Evolutionary conservation across 1,140 invertebrate species (phyloP), one percentile per base, ranked within the genome.

Genomic region (Cardiocondyla obscurior): DNA sequence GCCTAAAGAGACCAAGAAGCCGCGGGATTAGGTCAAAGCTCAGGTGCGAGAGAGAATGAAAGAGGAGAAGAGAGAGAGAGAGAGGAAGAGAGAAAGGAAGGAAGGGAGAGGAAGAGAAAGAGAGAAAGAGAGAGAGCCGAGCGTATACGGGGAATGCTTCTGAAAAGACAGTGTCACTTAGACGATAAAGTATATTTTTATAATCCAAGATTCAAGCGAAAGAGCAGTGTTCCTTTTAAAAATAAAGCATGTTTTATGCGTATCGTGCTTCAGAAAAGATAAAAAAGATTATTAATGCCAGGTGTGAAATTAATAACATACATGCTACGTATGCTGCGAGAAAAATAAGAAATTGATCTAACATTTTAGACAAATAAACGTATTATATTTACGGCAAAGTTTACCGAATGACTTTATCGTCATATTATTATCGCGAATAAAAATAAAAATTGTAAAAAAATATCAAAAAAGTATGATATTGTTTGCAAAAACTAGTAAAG

Each of bases 11-110:
- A 51, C 64, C 53, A 82, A 86, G 77, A 86, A 62, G 70, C 42
- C 28, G 62, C 30, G 22, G 84, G 85, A 85, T 86, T 85, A 86
- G 84, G 46, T 67, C 74, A 86, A 85, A 85, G 67, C 22, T 16
- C 58, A 81, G 30, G 74, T 42, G 81, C 14, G 16, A 30, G 44
- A 10, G 19, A 65, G 44, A 44, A n/a, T n/a, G n/a, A n/a, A n/a
- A n/a, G n/a, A n/a, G n/a, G n/a, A n/a, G n/a, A n/a, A n/a, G n/a
- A n/a, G n/a, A n/a, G n/a, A n/a, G n/a, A n/a, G n/a, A n/a, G n/a
- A n/a, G n/a, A n/a, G n/a, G n/a, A n/a, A n/a, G n/a, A n/a, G n/a
- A n/a, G n/a, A n/a, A n/a, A n/a, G n/a, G n/a, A n/a, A n/a, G n/a
- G n/a, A n/a, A n/a, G n/a, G n/a, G n/a, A n/a, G n/a, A n/a, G n/a